phyloP scores from a whole-genome alignment of 2,888 invertebrate species.

The Cephonodes hylas region DNA sequence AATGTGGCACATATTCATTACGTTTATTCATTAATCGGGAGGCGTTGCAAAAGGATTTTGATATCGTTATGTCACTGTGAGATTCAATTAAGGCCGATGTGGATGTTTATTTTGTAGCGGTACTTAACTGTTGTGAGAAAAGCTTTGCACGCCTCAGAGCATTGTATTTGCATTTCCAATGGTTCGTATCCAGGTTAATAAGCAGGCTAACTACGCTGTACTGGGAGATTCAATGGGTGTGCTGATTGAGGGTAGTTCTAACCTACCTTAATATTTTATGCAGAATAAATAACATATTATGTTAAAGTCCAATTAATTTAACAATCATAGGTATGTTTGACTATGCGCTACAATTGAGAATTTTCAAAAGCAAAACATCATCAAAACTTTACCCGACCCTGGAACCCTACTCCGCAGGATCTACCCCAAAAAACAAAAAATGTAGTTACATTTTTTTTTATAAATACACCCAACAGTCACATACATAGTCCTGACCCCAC shows the following conservation, averaged over 20 bases:
- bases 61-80: not conserved
- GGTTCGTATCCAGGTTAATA: not conserved
- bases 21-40: not conserved
- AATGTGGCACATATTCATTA: not conserved
- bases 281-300: too few species aligned
- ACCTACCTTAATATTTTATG: too few species aligned
- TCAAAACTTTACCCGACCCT: too few species aligned
- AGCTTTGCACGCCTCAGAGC: not conserved
- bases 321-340: too few species aligned
- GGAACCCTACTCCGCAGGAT: too few species aligned
- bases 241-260: too few species aligned
- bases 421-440: not conserved
- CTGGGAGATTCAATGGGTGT: not conserved
- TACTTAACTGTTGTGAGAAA: slow-evolving; percentile 1
- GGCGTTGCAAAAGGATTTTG: not conserved
- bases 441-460: too few species aligned
- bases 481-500: too few species aligned
- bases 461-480: too few species aligned
- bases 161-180: not conserved
- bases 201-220: not conserved
- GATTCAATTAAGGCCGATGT: not conserved
- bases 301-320: too few species aligned
- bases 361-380: too few species aligned
- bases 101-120: slow-evolving; percentile 1
- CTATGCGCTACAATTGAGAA: too few species aligned